These are phyloP conservation scores for Coelopa frigida DNA, from an alignment of 1,140 invertebrate genomes.

Conservation along the genomic window DNA sequence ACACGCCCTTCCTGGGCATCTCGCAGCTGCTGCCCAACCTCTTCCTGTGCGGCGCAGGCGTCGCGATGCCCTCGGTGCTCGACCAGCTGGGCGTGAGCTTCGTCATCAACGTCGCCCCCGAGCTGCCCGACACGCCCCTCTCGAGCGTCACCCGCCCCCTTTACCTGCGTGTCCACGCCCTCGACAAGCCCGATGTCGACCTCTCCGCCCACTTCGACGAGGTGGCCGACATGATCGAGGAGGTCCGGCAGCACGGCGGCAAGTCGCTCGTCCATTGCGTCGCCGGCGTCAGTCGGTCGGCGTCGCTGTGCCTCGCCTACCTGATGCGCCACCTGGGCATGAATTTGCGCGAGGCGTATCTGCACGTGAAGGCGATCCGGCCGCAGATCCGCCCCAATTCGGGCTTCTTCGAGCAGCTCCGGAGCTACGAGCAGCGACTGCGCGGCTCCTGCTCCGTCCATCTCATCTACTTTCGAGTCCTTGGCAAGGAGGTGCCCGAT, in stretches of 20 bases:
- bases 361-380: slow-evolving; percentile 56
- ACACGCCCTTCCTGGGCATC: slow-evolving; percentile 25
- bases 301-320: slow-evolving; percentile 79
- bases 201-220: slow-evolving; percentile 67
- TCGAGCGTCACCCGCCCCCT: slow-evolving; percentile 50
- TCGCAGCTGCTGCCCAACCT: slow-evolving; percentile 31
- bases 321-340: slow-evolving; percentile 76
- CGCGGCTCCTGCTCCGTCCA: slow-evolving; percentile 56
- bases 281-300: slow-evolving; percentile 81
- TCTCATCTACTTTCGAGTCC: slow-evolving; percentile 62
- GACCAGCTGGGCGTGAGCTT: slow-evolving; percentile 43
- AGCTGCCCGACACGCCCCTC: slow-evolving; percentile 67
- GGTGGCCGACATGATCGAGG: slow-evolving; percentile 65
- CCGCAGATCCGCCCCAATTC: slow-evolving; percentile 81
- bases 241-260: slow-evolving; percentile 59
- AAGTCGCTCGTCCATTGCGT: slow-evolving; percentile 80
- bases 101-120: slow-evolving; percentile 74
- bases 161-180: slow-evolving; percentile 58
- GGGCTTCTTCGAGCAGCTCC: slow-evolving; percentile 82
- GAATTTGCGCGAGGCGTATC: slow-evolving; percentile 70
- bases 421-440: slow-evolving; percentile 65
- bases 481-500: slow-evolving; percentile 65
- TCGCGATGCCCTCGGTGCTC: slow-evolving; percentile 34
- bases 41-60: slow-evolving; percentile 39
- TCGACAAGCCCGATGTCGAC: slow-evolving; percentile 62